Evolutionary conservation across 1,140 invertebrate species (phyloP), one percentile per base, ranked within the genome.

Genomic region (Phenacoccus solenopsis): DNA sequence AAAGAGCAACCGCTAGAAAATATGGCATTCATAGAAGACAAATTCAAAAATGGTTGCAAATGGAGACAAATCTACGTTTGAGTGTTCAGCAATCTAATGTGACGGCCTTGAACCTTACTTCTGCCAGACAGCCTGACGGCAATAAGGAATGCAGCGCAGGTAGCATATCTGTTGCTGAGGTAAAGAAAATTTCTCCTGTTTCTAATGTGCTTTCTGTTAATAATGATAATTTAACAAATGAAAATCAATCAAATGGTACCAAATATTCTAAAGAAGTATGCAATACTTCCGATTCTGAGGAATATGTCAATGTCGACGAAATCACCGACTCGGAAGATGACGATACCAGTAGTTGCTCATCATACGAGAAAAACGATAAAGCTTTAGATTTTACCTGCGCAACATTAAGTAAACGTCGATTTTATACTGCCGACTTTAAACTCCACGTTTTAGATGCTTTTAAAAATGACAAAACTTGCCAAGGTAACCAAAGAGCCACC

Each of bases 11-110:
- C 0, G 91, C 90, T 4, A 83, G 90, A 71, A 93, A 93, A 78
- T 93, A 91, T 76, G 88, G 88, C 20, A 92, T 93, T 68, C 90
- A 93, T 76, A 82, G 90, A 13, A 81, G 90, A 27, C 90, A 93
- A 78, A 91, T 93, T 69, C 90, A 93, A 78, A 92, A 93, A 81
- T 93, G 90, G 90, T 78, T 93, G 69, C 90, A 91, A 78, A 88
- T 87, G 73, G 89, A 92, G 77, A 84, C 84, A 30, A 86, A 86
- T 75, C 78, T 92, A 35, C 82, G 87, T 73, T 88, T 84, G 59
- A 72, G 73, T 7, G 75, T 74, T 20, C 69, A 74, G 59, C 72
- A 70, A 28, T 72, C 70, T 16, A 68, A 32, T 59, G 61, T 77
- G 76, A 76, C 79, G 78, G 78, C 80, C 80, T 80, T 81, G 80